These are phyloP conservation scores for Carettochelys insculpta DNA, from an alignment of 2,113 vertebrate species.

Conservation along the genomic window DNA sequence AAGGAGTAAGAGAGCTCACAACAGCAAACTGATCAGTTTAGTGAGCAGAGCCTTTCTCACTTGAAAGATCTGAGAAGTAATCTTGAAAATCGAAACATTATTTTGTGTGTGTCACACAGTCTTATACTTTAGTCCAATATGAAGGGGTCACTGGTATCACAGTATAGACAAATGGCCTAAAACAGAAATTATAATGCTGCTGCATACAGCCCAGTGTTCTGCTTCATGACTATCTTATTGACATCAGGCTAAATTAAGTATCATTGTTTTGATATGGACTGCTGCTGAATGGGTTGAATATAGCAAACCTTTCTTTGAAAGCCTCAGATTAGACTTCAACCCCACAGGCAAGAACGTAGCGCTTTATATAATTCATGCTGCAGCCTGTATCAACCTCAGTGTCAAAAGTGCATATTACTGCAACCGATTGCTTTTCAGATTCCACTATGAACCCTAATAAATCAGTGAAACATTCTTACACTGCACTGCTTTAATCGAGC, in stretches of 20 bases:
- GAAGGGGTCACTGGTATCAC: background rate
- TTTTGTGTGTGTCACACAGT: background rate
- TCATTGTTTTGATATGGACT: background rate
- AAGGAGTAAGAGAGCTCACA: background rate
- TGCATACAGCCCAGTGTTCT: background rate
- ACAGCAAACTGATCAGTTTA: background rate
- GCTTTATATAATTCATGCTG: background rate
- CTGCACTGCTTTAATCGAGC: no score
- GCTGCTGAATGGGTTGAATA: background rate
- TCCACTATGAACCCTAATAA: background rate
- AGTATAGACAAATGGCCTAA: background rate
- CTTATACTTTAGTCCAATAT: background rate
- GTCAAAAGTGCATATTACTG: accelerated
- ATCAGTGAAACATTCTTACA: background rate
- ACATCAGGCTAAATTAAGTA: background rate
- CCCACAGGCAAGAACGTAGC: background rate
- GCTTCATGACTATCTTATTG: accelerated
- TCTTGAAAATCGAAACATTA: background rate
- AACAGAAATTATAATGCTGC: background rate
- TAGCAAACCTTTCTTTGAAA: background rate
- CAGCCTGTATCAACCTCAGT: background rate
- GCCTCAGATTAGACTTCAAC: background rate
- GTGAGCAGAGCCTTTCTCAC: background rate
- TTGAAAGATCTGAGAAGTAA: background rate
- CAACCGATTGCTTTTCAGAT: background rate